phyloP scores from a whole-genome alignment of 2,888 invertebrate genomes.

The Gisinianus flammeolus region DNA sequence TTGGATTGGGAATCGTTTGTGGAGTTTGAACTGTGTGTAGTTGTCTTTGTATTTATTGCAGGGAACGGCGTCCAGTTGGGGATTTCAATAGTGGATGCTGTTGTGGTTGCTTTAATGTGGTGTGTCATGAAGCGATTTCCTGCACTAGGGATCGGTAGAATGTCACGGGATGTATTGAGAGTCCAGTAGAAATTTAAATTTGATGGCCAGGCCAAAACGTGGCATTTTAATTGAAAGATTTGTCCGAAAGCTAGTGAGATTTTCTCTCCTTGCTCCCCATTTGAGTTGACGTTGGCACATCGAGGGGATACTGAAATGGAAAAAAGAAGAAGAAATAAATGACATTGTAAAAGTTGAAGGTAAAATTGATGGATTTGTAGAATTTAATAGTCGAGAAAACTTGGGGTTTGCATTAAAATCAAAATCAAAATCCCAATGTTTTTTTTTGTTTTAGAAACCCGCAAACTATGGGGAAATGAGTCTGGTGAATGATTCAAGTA shows the following conservation, averaged over 20 bases:
- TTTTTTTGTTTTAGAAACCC: too few species aligned
- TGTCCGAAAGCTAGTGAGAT: conserved; percentile 53
- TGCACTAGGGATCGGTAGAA: conserved; percentile 21
- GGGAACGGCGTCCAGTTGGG: too few species aligned
- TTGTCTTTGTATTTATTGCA: too few species aligned
- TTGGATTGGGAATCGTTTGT: background rate
- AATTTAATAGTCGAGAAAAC: too few species aligned
- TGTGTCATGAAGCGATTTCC: conserved; percentile 15
- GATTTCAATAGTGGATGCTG: background rate
- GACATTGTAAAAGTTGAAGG: too few species aligned
- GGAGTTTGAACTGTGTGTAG: too few species aligned
- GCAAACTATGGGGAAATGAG: too few species aligned
- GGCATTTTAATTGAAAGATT: conserved; percentile 49
- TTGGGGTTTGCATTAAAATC: too few species aligned
- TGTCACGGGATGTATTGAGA: conserved; percentile 43
- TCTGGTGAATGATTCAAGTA: too few species aligned
- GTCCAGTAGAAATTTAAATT: conserved; percentile 58
- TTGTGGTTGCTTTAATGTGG: background rate
- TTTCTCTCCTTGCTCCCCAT: conserved; percentile 16
- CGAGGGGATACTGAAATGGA: conserved; percentile 51
- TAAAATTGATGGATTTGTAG: too few species aligned
- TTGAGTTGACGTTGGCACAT: conserved; percentile 42
- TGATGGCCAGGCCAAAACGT: conserved; percentile 56
- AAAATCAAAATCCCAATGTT: too few species aligned
- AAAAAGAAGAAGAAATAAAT: background rate